phyloP scores from a whole-genome alignment of 2,888 invertebrate species.

The Cosmopolites sordidus region DNA sequence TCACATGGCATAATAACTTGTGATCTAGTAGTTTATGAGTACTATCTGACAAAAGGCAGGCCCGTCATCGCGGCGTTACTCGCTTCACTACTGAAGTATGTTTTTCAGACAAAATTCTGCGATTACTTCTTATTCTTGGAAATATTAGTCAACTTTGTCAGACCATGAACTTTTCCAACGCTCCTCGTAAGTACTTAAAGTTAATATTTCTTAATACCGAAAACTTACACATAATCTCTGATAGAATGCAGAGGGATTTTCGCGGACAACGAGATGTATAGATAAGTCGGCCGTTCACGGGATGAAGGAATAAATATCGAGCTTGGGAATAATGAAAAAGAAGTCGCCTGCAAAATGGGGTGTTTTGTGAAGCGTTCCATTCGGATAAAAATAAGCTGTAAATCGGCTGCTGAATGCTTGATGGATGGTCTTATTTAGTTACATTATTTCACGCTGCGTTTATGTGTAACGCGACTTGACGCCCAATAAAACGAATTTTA shows the following conservation, averaged over 20 bases:
- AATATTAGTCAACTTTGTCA: too few relatives aligned
- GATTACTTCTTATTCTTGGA: too few relatives aligned
- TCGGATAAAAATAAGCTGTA: constrained; percentile 8
- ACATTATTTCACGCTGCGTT: constrained; percentile 1
- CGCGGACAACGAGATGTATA: constrained; percentile 14
- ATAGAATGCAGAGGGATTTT: constrained; percentile 14
- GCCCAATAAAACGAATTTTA: not conserved
- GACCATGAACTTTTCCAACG: too few relatives aligned
- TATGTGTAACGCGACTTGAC: not conserved
- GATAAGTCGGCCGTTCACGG: constrained; percentile 16
- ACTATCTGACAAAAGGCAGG: too few relatives aligned
- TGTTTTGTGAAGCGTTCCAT: constrained; percentile 11
- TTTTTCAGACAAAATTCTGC: too few relatives aligned
- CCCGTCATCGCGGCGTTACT: too few relatives aligned
- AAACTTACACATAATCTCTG: constrained; percentile 4
- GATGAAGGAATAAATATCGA: constrained; percentile 18
- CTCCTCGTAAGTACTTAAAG: too few relatives aligned
- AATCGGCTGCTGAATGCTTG: constrained; percentile 7
- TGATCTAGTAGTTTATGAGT: too few relatives aligned
- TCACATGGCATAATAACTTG: too few relatives aligned
- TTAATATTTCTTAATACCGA: too few relatives aligned
- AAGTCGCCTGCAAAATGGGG: constrained; percentile 22
- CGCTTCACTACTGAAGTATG: too few relatives aligned
- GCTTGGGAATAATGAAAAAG: constrained; percentile 19
- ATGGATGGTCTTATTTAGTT: constrained; percentile 1